A percentile compares a stretch with the other conserved stretches of the same genome.
phyloP scores from a whole-genome alignment of 2,888 invertebrate genomes.

The Cryptosula pallasiana region DNA sequence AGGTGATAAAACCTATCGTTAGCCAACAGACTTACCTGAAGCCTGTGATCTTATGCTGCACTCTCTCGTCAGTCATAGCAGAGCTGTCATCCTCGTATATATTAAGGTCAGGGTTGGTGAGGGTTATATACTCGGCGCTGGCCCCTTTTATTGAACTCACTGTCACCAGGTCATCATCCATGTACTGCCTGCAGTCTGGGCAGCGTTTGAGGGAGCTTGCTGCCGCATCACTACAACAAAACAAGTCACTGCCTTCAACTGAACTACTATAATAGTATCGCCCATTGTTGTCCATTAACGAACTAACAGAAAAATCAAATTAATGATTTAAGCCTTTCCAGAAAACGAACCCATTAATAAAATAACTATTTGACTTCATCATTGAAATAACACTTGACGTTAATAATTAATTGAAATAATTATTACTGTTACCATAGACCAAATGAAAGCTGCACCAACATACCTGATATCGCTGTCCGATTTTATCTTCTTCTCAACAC shows the following conservation, averaged over 20 bases:
- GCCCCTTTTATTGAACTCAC: background rate
- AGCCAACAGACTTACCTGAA: slow-evolving; percentile 51
- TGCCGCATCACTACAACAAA: no score
- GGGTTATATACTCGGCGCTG: slow-evolving; percentile 63
- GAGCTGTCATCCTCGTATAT: slow-evolving; percentile 61
- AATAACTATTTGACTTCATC: no score
- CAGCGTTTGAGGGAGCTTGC: slow-evolving; percentile 50
- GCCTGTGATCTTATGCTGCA: slow-evolving; percentile 61
- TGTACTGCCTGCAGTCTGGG: slow-evolving; percentile 56
- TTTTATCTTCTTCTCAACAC: slow-evolving; percentile 16
- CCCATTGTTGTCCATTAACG: no score
- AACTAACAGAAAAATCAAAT: no score
- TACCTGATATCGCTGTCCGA: background rate
- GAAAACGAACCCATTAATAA: no score
- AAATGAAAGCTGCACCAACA: background rate
- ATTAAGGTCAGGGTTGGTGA: slow-evolving; percentile 69
- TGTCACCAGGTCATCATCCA: slow-evolving; percentile 45
- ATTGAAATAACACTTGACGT: no score
- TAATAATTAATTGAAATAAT: background rate
- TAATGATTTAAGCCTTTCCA: no score
- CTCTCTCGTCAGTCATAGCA: slow-evolving; percentile 58
- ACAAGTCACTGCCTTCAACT: no score
- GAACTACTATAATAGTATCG: no score
- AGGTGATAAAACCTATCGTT: no score
- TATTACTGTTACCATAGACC: background rate